Evolutionary conservation across 1,140 invertebrate genomes (phyloP), one percentile per base, ranked within the genome.

Genomic region (Amphibalanus amphitrite): DNA sequence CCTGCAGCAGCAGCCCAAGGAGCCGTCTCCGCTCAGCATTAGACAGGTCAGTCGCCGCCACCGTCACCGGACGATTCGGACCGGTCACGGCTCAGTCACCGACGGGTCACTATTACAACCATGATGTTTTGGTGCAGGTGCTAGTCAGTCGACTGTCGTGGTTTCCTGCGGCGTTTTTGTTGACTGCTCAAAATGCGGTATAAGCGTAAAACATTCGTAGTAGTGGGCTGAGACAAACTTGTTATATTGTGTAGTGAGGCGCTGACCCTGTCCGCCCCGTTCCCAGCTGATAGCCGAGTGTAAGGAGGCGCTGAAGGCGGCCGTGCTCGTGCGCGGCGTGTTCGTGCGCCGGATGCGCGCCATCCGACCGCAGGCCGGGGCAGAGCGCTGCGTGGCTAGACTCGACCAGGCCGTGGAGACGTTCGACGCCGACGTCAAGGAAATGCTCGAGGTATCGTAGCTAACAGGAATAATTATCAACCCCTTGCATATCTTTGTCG

Each of bases 1-100:
- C 71, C 82, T 95, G 40, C 91, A 95, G 76, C 89, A 91, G 68
- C 87, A 88, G 74, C 90, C 90, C 0, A 86, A 87, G 29, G 87
- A 91, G 72, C 93, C 92, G 3, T 93, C 91, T 70, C 85, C 88
- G 17, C 83, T 94, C n/a, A 93, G 91, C 75, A 86, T 95, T 40
- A 84, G 90, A 77, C 90, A 92, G 82, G 85, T 85, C 74, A 74
- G 71, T 72, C 71, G 6, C 3, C 25, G 64, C 30, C 30, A 6
- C 23, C 28, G 13, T 23, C n/a, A 29, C 26, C 70, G 10, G n/a
- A 0, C 70, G 0, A 0, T 25, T 68, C 28, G 15, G 29, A 59
- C 28, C 23, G 59, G 59, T 26, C 26, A 13, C 29, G 70, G 26
- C 28, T 71, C 28, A 26, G 29, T 70, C 28, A 6, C 70, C 28